Percentiles rank a stretch among this genome's conserved stretches.
These are phyloP conservation scores for Epistrophella euchroma DNA, from an alignment of 2,888 invertebrate species.

Conservation along the genomic window DNA sequence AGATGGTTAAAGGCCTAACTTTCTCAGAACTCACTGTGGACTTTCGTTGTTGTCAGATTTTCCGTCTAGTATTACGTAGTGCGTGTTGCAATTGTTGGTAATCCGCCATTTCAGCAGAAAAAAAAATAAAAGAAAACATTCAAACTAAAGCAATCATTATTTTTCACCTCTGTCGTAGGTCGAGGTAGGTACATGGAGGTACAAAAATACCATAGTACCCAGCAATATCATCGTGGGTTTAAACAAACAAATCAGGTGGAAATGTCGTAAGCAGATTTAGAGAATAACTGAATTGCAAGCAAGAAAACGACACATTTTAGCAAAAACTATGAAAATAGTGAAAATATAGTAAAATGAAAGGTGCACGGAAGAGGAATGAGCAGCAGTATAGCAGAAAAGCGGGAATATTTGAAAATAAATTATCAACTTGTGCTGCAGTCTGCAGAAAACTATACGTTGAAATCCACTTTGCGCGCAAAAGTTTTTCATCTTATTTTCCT, in stretches of 20 bases:
- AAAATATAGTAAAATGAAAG: conserved; percentile 28
- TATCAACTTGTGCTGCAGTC: conserved; percentile 73
- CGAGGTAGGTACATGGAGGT: conserved; percentile 38
- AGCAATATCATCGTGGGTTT: background rate
- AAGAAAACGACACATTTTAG: conserved; percentile 24
- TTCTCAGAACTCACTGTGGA: conserved; percentile 45
- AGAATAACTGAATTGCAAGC: conserved; percentile 4
- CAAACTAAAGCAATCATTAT: conserved; percentile 33
- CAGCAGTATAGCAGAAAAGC: background rate
- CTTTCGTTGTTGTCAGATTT: conserved; percentile 54
- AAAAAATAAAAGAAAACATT: background rate
- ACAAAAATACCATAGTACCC: background rate
- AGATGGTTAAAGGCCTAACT: conserved; percentile 32
- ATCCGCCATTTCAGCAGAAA: conserved; percentile 36
- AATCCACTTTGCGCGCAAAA: conserved; percentile 70
- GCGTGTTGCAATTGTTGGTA: conserved; percentile 54
- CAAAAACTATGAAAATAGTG: background rate
- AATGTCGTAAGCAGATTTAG: conserved; percentile 53
- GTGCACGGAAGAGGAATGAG: background rate
- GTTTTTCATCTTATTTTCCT: conserved; percentile 62
- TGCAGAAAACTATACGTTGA: conserved; percentile 67
- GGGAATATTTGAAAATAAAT: conserved; percentile 64
- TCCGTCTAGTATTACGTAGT: conserved; percentile 46
- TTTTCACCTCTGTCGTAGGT: conserved; percentile 24
- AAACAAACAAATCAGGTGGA: conserved; percentile 62